Conservation (phyloP, 2,797 vertebrate genomes). For the Psittacula derbiana region DNA sequence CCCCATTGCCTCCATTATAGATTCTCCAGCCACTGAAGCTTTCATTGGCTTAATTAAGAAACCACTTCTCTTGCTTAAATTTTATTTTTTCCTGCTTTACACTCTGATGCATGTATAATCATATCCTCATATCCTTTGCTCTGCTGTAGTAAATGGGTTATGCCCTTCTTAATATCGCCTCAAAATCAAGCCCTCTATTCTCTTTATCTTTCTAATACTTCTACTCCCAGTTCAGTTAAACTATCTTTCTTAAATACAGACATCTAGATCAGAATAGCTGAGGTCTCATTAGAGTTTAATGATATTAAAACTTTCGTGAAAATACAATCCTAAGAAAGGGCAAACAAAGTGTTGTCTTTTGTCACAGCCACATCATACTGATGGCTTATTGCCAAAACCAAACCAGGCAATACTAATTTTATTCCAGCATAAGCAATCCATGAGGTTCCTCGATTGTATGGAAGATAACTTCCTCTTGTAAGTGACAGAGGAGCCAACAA, state of each 20-base stretch:
- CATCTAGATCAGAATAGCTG: not conserved
- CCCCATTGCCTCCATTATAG: not conserved
- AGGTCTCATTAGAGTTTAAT: not conserved
- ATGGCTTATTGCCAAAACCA: not conserved
- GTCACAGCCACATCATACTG: rapidly evolving
- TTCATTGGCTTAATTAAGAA: not conserved
- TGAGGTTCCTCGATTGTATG: not conserved
- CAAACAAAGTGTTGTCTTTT: not conserved
- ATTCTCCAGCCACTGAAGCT: not conserved
- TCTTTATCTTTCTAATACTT: not conserved
- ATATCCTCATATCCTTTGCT: not conserved
- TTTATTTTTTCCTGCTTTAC: not conserved
- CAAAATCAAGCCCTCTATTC: not conserved
- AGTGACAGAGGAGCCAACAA: not conserved
- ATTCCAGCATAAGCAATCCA: not conserved
- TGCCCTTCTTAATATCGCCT: not conserved
- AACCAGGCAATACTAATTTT: not conserved
- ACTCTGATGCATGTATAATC: not conserved
- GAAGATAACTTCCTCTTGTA: not conserved
- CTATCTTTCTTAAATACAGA: not conserved
- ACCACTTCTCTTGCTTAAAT: not conserved
- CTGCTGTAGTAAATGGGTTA: not conserved
- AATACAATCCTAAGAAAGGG: not conserved
- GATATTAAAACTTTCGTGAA: not conserved
- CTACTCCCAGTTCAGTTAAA: not conserved